phyloP scores from a whole-genome alignment of 2,797 vertebrate genomes.

The Pagetopsis macropterus region DNA sequence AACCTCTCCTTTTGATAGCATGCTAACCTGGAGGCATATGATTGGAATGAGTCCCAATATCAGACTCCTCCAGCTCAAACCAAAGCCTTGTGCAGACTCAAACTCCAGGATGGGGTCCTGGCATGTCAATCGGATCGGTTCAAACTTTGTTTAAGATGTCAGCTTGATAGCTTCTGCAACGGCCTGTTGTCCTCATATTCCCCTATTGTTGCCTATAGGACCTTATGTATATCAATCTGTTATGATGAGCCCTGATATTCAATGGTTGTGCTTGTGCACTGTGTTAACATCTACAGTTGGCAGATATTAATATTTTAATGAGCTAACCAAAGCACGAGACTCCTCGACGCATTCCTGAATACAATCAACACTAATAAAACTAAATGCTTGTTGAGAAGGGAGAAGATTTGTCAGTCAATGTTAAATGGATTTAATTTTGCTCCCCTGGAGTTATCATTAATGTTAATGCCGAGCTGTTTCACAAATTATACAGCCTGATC shows the following conservation, averaged over 20 bases:
- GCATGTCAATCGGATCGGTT: slow-evolving; percentile 51
- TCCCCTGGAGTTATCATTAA: slow-evolving; percentile 73
- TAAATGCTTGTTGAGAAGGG: slow-evolving; percentile 63
- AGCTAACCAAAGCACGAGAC: slow-evolving; percentile 54
- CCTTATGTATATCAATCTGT: slow-evolving; percentile 48
- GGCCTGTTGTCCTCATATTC: slow-evolving; percentile 49
- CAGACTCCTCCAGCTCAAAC: slow-evolving; percentile 63
- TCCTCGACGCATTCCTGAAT: slow-evolving; percentile 46
- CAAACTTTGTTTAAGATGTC: slow-evolving; percentile 58
- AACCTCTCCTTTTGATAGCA: slow-evolving; percentile 65
- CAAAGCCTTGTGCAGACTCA: slow-evolving; percentile 49
- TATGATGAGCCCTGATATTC: slow-evolving; percentile 35
- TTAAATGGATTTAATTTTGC: slow-evolving; percentile 71
- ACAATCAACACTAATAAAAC: slow-evolving; percentile 66
- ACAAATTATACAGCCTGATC: slow-evolving; percentile 69
- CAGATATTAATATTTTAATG: slow-evolving; percentile 63
- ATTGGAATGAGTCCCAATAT: slow-evolving; percentile 66
- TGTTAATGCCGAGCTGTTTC: slow-evolving; percentile 68
- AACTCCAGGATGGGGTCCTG: slow-evolving; percentile 51
- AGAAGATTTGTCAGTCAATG: slow-evolving; percentile 71
- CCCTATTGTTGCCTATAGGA: slow-evolving; percentile 31
- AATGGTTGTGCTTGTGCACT: slow-evolving; percentile 18
- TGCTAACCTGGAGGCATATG: slow-evolving; percentile 73
- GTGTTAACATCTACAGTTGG: slow-evolving; percentile 45
- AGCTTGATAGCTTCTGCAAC: slow-evolving; percentile 48